Conservation (phyloP, 2,888 invertebrate genomes). For the Parascotia fuliginaria region DNA sequence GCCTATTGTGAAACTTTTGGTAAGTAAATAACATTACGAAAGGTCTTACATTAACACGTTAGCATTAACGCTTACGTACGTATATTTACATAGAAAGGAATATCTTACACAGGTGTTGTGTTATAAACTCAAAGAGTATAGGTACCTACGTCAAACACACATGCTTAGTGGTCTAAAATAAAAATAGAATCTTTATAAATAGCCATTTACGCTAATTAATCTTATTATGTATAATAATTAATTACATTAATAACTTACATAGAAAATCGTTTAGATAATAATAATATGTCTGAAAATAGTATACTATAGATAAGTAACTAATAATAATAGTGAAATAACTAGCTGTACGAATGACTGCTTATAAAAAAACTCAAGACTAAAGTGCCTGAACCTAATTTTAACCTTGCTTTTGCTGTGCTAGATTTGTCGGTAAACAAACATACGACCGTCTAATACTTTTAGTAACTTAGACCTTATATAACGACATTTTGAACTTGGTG, state of each 20-base stretch:
- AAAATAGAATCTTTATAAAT: conserved; percentile 14
- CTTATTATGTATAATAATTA: conserved; percentile 5
- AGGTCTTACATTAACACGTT: conserved; percentile 35
- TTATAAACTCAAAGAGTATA: not conserved
- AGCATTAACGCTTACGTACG: not conserved
- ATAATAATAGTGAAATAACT: no score
- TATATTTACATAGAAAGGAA: conserved; percentile 22
- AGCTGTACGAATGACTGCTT: no score
- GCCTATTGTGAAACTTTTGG: conserved; percentile 60
- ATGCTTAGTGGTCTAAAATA: not conserved
- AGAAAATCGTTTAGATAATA: not conserved
- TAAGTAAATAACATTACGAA: conserved; percentile 36
- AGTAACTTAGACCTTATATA: no score
- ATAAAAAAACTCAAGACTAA: no score
- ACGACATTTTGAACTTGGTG: no score
- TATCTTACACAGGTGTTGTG: conserved; percentile 15
- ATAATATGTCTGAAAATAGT: not conserved
- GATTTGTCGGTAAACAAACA: no score
- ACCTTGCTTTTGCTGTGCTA: no score
- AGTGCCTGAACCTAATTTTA: no score
- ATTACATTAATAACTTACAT: not conserved
- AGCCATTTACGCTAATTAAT: conserved; percentile 3
- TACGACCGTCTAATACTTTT: no score
- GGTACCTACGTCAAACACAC: conserved; percentile 3
- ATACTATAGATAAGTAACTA: no score